Conservation (phyloP, 1,140 invertebrate genomes). For the Drosophila pallidifrons region DNA sequence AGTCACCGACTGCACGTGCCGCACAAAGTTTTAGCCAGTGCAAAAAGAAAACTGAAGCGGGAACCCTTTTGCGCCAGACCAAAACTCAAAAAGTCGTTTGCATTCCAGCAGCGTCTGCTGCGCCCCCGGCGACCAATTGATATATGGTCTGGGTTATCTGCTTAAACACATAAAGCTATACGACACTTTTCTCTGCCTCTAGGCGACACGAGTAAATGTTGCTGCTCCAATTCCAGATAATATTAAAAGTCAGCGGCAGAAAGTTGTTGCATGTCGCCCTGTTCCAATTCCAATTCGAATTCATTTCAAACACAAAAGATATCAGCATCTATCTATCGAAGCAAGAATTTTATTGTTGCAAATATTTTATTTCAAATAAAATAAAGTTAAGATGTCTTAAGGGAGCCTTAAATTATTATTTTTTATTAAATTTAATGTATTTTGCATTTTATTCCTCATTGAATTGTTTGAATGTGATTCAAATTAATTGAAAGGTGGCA, state of each 20-base stretch:
- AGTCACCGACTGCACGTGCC: slow-evolving; percentile 55
- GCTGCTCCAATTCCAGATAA: slow-evolving; percentile 32
- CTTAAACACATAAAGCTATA: slow-evolving; percentile 29
- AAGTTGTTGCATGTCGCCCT: slow-evolving; percentile 14
- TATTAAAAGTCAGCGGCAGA: slow-evolving; percentile 17
- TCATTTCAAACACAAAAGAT: not conserved
- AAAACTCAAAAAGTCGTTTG: slow-evolving; percentile 62
- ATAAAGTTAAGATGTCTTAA: too few species aligned
- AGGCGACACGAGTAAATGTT: not conserved
- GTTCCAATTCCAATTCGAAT: not conserved
- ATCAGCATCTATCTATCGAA: not conserved
- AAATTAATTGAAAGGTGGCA: too few species aligned
- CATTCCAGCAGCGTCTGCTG: slow-evolving; percentile 36
- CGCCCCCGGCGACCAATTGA: slow-evolving; percentile 67
- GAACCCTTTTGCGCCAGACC: slow-evolving; percentile 37
- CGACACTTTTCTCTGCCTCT: slow-evolving; percentile 14
- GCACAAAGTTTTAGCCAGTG: slow-evolving; percentile 59
- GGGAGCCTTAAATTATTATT: too few species aligned
- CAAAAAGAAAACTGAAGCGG: slow-evolving; percentile 9
- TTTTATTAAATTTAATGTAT: too few species aligned
- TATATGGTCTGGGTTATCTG: slow-evolving; percentile 58
- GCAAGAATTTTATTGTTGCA: not conserved
- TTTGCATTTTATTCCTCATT: too few species aligned
- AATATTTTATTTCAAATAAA: not conserved
- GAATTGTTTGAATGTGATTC: too few species aligned